phyloP scores from a whole-genome alignment of 2,113 vertebrate genomes.

The Dryoscopus gambensis region DNA sequence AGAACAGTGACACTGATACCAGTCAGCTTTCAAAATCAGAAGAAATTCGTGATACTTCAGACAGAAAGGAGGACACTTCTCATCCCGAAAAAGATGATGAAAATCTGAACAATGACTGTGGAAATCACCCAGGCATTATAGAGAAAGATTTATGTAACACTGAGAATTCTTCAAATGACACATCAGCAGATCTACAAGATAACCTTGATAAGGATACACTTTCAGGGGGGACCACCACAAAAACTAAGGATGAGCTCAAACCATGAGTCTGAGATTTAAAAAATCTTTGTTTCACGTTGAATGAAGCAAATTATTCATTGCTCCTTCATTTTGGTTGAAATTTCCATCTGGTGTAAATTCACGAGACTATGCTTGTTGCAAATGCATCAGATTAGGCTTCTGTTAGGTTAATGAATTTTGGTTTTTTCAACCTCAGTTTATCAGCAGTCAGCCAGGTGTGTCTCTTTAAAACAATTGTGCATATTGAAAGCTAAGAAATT shows the following conservation, averaged over 20 bases:
- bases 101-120: constrained; percentile 11
- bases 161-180: constrained; percentile 12
- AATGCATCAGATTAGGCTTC: constrained; percentile 24
- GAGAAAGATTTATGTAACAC: background rate
- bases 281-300: background rate
- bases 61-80: constrained; percentile 10
- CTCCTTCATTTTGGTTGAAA: constrained; percentile 32
- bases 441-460: constrained; percentile 5
- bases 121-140: background rate
- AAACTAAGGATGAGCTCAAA: constrained; percentile 18
- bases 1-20: background rate
- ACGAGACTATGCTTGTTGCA: background rate
- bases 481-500: background rate
- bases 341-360: background rate
- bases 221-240: background rate
- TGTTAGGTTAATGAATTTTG: background rate
- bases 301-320: background rate
- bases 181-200: background rate
- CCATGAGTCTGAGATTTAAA: background rate
- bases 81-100: constrained; percentile 31
- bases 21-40: constrained; percentile 16
- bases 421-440: constrained; percentile 33
- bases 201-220: background rate
- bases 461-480: constrained; percentile 5
- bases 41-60: background rate